Conservation (phyloP, 2,797 vertebrate species). For the Girardinus metallicus region DNA sequence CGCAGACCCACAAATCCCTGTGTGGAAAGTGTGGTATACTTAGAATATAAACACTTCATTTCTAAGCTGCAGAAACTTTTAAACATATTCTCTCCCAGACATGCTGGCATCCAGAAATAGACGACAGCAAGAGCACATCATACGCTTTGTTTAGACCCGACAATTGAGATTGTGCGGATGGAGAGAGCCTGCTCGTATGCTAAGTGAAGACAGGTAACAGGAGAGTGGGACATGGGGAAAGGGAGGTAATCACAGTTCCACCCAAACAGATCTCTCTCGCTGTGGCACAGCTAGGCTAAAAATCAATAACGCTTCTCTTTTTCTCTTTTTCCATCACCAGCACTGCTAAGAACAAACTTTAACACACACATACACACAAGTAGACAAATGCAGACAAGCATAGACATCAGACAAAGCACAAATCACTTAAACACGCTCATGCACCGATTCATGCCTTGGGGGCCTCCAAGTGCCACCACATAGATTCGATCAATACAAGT, state of each 20-base stretch:
- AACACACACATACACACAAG: slow-evolving; percentile 33
- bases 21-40: slow-evolving; percentile 46
- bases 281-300: slow-evolving; percentile 31
- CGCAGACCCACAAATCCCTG: slow-evolving; percentile 44
- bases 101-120: slow-evolving; percentile 62
- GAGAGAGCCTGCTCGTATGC: slow-evolving; percentile 54
- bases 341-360: slow-evolving; percentile 57
- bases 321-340: slow-evolving; percentile 56
- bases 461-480: slow-evolving; percentile 62
- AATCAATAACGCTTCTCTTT: slow-evolving; percentile 48
- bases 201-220: slow-evolving; percentile 57
- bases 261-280: slow-evolving; percentile 76
- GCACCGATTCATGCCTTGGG: slow-evolving; percentile 38
- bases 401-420: slow-evolving; percentile 47
- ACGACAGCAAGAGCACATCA: slow-evolving; percentile 46
- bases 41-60: slow-evolving; percentile 59
- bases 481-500: slow-evolving; percentile 71
- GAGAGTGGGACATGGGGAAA: slow-evolving; percentile 21
- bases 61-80: slow-evolving; percentile 53
- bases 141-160: slow-evolving; percentile 63
- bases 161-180: slow-evolving; percentile 50
- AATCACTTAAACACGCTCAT: slow-evolving; percentile 50
- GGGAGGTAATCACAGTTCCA: slow-evolving; percentile 73
- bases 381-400: slow-evolving; percentile 30
- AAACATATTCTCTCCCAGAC: slow-evolving; percentile 49